These are phyloP conservation scores for Hyperoplus immaculatus DNA, from an alignment of 2,797 vertebrate genomes.

Conservation along the genomic window DNA sequence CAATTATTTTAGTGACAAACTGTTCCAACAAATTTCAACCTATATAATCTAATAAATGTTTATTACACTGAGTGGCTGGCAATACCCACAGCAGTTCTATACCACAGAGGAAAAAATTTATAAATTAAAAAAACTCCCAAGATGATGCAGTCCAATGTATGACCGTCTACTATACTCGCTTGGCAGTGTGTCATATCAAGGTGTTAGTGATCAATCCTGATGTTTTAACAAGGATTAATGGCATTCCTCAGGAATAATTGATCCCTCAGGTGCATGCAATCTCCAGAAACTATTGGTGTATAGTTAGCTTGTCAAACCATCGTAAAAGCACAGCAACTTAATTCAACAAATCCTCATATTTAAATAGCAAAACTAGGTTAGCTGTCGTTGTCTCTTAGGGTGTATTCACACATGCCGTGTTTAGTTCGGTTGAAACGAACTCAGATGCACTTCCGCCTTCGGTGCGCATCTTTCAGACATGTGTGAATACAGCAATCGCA, in stretches of 20 bases:
- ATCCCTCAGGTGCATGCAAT: background rate
- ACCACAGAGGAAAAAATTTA: background rate
- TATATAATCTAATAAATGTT: slow-evolving; percentile 36
- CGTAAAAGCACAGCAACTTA: background rate
- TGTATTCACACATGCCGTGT: too few species aligned
- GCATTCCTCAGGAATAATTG: background rate
- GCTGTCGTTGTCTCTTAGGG: background rate
- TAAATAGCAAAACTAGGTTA: background rate
- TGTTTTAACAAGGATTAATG: slow-evolving; percentile 5
- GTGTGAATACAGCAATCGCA: too few species aligned
- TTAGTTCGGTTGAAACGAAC: too few species aligned
- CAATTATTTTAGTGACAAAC: slow-evolving; percentile 50
- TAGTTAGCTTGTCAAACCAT: background rate
- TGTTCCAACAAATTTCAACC: slow-evolving; percentile 28
- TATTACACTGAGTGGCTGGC: background rate
- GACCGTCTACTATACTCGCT: background rate
- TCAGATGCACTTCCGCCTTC: too few species aligned
- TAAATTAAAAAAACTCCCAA: background rate
- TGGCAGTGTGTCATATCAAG: background rate
- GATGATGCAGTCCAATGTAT: background rate
- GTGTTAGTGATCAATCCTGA: background rate
- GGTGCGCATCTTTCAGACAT: too few species aligned
- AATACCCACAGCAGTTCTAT: slow-evolving; percentile 21
- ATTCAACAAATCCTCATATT: background rate
- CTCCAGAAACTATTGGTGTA: background rate